Conservation (phyloP, 2,113 vertebrate genomes). For the Romanogobio albipinnatus region DNA sequence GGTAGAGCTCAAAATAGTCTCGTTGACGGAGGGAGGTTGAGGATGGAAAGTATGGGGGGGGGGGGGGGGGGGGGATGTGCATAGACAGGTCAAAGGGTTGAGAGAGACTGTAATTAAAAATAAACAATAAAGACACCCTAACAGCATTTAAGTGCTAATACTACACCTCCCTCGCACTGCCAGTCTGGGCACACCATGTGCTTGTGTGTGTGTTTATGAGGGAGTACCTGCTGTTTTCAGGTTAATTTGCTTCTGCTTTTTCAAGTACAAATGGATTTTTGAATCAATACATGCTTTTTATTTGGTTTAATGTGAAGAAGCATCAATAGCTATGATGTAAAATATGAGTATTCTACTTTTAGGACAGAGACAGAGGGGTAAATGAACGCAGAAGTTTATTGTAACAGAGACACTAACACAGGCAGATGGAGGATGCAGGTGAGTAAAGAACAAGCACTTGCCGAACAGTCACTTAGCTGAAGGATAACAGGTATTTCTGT, state of each 20-base stretch:
- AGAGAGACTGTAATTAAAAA: constrained; percentile 54
- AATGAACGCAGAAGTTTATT: too few relatives aligned
- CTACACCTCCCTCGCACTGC: constrained; percentile 14
- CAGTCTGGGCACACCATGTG: background rate
- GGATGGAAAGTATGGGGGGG: constrained; percentile 3
- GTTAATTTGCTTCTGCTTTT: background rate
- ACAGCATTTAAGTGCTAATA: background rate
- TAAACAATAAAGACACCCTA: constrained; percentile 45
- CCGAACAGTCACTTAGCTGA: too few relatives aligned
- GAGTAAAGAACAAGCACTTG: too few relatives aligned
- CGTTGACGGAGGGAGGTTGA: constrained; percentile 21
- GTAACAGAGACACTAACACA: too few relatives aligned
- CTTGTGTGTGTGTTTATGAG: background rate
- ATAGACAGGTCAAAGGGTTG: constrained; percentile 33
- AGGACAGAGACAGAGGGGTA: too few relatives aligned
- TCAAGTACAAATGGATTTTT: background rate
- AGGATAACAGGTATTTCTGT: too few relatives aligned
- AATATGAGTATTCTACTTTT: background rate
- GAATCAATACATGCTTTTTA: background rate
- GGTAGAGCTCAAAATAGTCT: background rate
- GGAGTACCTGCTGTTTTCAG: background rate
- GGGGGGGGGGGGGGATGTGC: too few relatives aligned
- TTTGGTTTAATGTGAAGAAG: background rate
- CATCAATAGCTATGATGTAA: background rate
- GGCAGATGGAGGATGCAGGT: too few relatives aligned